phyloP scores from a whole-genome alignment of 2,797 vertebrate species.

The Hippocampus kuda region DNA sequence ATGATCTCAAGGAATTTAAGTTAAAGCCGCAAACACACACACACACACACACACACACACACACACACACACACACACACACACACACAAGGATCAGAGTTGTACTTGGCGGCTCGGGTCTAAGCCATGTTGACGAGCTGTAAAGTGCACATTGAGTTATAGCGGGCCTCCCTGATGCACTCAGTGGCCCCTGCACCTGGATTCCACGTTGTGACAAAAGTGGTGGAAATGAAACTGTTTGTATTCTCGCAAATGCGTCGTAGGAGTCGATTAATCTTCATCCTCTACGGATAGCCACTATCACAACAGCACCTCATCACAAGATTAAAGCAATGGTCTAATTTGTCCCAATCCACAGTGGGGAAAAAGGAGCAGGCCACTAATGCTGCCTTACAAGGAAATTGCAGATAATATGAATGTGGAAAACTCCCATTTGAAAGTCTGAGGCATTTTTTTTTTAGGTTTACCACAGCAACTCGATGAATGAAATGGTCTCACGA shows the following conservation, averaged over 20 bases:
- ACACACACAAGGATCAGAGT: constrained; percentile 41
- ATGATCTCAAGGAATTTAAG: constrained; percentile 53
- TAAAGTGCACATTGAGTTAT: constrained; percentile 55
- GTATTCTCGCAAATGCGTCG: constrained; percentile 47
- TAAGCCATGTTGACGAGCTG: constrained; percentile 47
- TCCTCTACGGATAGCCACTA: constrained; percentile 51
- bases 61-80: neutral
- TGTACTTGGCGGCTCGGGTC: constrained; percentile 10
- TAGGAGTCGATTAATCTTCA: constrained; percentile 58
- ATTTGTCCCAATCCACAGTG: constrained; percentile 49
- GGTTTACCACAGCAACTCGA: constrained; percentile 39
- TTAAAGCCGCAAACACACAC: constrained; percentile 51
- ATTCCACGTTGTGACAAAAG: constrained; percentile 55
- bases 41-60: no score
- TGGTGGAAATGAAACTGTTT: constrained; percentile 50
- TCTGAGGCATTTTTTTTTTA: constrained; percentile 44
- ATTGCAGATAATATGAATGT: constrained; percentile 46
- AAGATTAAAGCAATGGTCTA: constrained; percentile 53
- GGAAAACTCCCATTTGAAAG: constrained; percentile 51
- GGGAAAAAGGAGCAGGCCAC: constrained; percentile 9
- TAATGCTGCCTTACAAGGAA: constrained; percentile 26
- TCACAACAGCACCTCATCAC: constrained; percentile 58
- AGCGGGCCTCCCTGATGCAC: constrained; percentile 48
- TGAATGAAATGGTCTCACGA: constrained; percentile 42
- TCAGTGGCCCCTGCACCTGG: constrained; percentile 53